Percentiles rank a stretch among this genome's conserved stretches.
Evolutionary conservation across 2,113 vertebrate species (phyloP).

Genomic region (Caranx melampygus): DNA sequence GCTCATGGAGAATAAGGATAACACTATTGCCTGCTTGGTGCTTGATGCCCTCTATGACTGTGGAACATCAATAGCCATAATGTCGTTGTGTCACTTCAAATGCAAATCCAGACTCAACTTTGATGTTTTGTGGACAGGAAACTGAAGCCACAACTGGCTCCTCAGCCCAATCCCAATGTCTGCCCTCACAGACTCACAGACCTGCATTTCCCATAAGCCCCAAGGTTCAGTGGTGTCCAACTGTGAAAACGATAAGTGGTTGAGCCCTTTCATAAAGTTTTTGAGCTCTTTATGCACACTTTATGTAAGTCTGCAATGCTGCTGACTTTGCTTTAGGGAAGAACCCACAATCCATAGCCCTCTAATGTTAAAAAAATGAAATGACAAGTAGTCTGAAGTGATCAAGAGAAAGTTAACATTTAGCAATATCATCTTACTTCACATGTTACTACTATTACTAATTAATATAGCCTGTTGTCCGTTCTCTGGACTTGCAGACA

Average conservation of each 20-base stretch:
- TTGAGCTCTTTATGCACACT: conserved; percentile 18
- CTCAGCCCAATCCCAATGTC: conserved; percentile 35
- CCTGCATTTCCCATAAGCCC: conserved; percentile 43
- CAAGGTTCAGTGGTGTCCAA: conserved; percentile 3
- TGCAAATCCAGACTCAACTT: conserved; percentile 62
- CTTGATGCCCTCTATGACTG: neutral
- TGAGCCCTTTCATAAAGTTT: conserved; percentile 11
- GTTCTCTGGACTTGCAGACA: neutral
- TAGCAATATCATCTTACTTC: neutral
- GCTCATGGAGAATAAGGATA: neutral
- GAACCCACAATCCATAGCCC: neutral
- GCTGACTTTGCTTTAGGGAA: conserved; percentile 28
- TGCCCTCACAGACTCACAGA: conserved; percentile 45
- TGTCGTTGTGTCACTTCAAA: conserved; percentile 41
- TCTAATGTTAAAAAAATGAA: conserved; percentile 5
- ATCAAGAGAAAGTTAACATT: neutral
- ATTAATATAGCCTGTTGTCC: neutral
- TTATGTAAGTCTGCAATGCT: conserved; percentile 24
- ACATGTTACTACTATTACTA: neutral
- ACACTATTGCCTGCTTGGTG: neutral
- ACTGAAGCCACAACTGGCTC: conserved; percentile 61
- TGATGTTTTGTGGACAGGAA: conserved; percentile 69
- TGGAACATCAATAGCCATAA: conserved; percentile 29
- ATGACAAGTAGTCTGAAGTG: conserved; percentile 1
- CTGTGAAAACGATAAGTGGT: conserved; percentile 55